phyloP scores from a whole-genome alignment of 2,888 invertebrate genomes.

The Ophion costatus region DNA sequence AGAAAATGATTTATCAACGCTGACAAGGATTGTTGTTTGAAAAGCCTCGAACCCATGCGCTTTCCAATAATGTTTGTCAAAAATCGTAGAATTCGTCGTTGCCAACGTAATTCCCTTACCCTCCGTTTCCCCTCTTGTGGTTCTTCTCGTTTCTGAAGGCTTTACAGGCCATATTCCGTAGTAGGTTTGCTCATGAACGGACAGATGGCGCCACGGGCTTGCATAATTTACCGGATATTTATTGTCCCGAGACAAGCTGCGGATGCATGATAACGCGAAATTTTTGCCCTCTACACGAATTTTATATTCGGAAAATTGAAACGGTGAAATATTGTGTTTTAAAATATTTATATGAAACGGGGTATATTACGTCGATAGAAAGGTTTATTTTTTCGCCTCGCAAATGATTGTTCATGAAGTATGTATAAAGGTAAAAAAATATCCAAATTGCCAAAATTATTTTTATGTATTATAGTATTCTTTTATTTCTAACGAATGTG shows the following conservation, averaged over 20 bases:
- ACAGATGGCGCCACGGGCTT: conserved; percentile 77
- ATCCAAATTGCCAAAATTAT: no score
- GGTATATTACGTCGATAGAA: no score
- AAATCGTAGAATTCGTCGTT: conserved; percentile 60
- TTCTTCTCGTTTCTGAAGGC: conserved; percentile 43
- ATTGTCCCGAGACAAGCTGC: conserved; percentile 71
- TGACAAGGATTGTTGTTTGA: not conserved
- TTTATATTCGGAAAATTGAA: not conserved
- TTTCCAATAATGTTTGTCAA: not conserved
- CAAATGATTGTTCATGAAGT: no score
- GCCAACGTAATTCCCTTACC: conserved; percentile 60
- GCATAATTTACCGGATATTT: conserved; percentile 75
- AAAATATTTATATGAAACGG: not conserved
- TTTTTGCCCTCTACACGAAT: conserved; percentile 62
- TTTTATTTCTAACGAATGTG: no score
- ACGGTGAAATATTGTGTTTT: not conserved
- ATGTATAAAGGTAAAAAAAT: no score
- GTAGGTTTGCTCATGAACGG: conserved; percentile 65
- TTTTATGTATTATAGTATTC: no score
- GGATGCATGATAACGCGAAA: conserved; percentile 60
- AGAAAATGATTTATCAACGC: not conserved
- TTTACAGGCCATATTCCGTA: conserved; percentile 58
- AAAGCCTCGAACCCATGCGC: not conserved
- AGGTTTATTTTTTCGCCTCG: no score
- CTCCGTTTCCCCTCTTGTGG: conserved; percentile 23